A percentile compares a stretch with the other conserved stretches of the same genome.
These are phyloP conservation scores for Nomada goodeniana DNA, from an alignment of 2,888 invertebrate genomes.

Conservation along the genomic window DNA sequence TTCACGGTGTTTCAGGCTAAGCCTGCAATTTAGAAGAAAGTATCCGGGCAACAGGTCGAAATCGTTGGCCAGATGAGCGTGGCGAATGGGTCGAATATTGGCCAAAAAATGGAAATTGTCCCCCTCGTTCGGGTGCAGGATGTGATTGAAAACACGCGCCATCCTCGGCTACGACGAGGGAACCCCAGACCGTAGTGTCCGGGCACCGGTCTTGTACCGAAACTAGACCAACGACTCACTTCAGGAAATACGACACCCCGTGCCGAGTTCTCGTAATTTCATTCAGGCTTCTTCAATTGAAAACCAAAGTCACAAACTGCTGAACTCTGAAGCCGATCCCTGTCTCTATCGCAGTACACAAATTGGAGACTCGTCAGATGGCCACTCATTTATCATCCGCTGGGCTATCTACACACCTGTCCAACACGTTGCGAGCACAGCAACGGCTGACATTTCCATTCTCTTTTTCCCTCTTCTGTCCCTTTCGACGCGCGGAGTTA, in stretches of 20 bases:
- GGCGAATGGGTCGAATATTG: conserved; percentile 72
- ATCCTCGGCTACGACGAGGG: conserved; percentile 47
- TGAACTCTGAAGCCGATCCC: too few relatives aligned
- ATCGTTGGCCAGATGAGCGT: conserved; percentile 54
- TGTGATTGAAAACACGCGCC: conserved; percentile 78
- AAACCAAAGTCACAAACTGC: too few relatives aligned
- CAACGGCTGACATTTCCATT: conserved; percentile 42
- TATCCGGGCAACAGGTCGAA: conserved; percentile 78
- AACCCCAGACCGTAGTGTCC: conserved; percentile 5
- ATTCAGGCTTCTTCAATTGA: too few relatives aligned
- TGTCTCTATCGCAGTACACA: neutral
- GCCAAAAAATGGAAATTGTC: conserved; percentile 81
- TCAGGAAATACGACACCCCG: neutral
- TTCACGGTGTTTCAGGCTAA: neutral
- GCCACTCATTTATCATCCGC: neutral
- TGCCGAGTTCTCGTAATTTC: too few relatives aligned
- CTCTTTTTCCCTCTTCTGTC: neutral
- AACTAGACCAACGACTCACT: conserved; percentile 5
- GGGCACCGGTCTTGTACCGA: conserved; percentile 42
- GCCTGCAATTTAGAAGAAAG: conserved; percentile 2
- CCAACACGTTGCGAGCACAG: neutral
- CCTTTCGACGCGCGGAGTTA: conserved; percentile 42
- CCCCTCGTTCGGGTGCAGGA: conserved; percentile 55
- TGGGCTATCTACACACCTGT: neutral
- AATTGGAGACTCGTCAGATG: neutral